Conservation (phyloP, 2,113 vertebrate genomes). For the Orycteropus afer region DNA sequence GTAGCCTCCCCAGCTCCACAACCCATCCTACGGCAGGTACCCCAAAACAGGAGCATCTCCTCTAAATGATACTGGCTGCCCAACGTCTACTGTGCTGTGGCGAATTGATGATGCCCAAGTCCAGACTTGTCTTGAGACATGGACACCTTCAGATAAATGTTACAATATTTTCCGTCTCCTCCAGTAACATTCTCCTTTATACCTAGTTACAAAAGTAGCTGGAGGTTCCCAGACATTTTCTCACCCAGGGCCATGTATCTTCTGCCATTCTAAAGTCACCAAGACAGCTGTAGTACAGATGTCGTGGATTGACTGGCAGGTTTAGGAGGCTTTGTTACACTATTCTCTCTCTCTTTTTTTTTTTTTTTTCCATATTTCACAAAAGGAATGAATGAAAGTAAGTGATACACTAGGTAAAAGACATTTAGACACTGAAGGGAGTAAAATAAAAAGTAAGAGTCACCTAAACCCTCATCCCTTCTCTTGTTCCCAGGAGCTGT, state of each 20-base stretch:
- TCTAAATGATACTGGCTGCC: not conserved
- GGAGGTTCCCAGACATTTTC: not conserved
- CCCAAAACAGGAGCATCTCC: not conserved
- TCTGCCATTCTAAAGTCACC: not conserved
- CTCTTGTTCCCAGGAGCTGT: not conserved
- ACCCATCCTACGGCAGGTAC: rapidly evolving
- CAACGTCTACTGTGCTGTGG: not conserved
- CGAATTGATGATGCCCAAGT: not conserved
- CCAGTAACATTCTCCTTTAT: not conserved
- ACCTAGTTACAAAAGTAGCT: not conserved
- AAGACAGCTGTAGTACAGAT: not conserved
- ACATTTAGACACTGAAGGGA: not conserved
- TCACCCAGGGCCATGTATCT: not conserved
- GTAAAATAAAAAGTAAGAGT: not conserved
- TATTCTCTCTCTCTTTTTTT: too few relatives aligned
- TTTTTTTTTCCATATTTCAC: not conserved
- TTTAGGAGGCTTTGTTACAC: too few relatives aligned
- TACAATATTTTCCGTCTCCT: not conserved
- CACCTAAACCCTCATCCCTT: not conserved
- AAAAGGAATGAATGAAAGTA: not conserved
- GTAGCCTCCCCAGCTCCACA: not conserved
- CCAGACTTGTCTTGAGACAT: not conserved
- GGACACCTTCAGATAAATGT: not conserved
- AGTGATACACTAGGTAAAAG: not conserved
- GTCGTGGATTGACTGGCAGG: not conserved